Evolutionary conservation across 2,797 vertebrate species (phyloP), one percentile per base, ranked within the genome.

Genomic region (Chanos chanos): DNA sequence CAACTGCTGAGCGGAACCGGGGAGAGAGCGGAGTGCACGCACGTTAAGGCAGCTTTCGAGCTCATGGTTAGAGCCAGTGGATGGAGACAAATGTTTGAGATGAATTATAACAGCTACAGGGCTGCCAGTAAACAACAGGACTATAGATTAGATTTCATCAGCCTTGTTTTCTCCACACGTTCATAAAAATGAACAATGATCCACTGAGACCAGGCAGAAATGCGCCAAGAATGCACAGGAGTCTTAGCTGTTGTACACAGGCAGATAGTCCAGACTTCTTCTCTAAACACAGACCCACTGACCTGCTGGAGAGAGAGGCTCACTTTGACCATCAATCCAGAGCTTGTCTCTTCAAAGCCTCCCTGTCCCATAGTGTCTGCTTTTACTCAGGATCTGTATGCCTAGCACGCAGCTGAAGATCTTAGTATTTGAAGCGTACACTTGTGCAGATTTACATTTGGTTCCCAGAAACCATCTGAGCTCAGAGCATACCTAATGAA

Each of bases 1-100:
- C 47, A 18, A 65, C 63, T 37, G 58, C 4, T 24, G 51, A 4
- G 27, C 51, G 24, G 44, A 43, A 16, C 36, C 19, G 24, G 40
- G 48, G 13, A 18, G n/a, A 27, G 34, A 13, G 1, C 51, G 12
- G 63, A 65, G 40, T 65, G 45, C 58, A 7, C 8, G 4, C 19
- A 18, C 7, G 19, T 41, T 19, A 16, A 10, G 9, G 16, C 21
- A 18, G 16, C 40, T 7, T 2, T 5, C 39, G 5, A 39, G 5
- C 4, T 36, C 1, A 12, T 3, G 15, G 37, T 15, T 16, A 2
- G 36, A 36, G 36, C 18, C 36, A 39, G 16, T 39, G 39, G n/a
- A n/a, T 18, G 36, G 13, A 39, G 36, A 13, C 36, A 16, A 39
- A 13, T 18, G 36, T 18, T 13, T 2, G n/a, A n/a, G n/a, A n/a